Conservation (phyloP, 2,888 invertebrate genomes). For the Drosophila sordidula region DNA sequence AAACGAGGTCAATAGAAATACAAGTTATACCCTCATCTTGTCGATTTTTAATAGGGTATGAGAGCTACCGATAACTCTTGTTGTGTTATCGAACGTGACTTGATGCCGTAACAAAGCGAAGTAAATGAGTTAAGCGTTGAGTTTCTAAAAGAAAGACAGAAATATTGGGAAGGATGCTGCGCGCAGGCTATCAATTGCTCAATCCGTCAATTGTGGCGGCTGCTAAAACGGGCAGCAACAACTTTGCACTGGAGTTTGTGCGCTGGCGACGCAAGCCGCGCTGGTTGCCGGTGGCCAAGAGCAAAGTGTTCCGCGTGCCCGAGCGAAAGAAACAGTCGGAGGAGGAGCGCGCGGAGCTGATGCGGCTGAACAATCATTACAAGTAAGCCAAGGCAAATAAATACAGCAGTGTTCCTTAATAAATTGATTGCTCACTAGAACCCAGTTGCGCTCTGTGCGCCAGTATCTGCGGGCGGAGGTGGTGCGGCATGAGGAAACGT, state of each 20-base stretch:
- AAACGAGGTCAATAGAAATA: too few species aligned
- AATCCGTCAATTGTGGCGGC: conserved; percentile 61
- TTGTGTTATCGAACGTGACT: conserved; percentile 20
- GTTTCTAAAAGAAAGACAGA: conserved; percentile 23
- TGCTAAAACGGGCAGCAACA: conserved; percentile 74
- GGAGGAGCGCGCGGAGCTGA: conserved; percentile 89
- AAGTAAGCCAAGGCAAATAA: conserved; percentile 78
- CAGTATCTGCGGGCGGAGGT: conserved; percentile 87
- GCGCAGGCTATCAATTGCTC: conserved; percentile 65
- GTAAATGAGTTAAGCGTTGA: conserved; percentile 4
- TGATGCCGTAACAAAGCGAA: conserved; percentile 51
- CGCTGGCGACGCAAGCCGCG: conserved; percentile 90
- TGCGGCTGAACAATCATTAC: conserved; percentile 90
- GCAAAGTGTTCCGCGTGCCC: conserved; percentile 91
- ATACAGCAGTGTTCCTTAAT: background rate
- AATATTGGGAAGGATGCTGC: conserved; percentile 62
- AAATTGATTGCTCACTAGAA: conserved; percentile 58
- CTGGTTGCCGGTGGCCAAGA: conserved; percentile 92
- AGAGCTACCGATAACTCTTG: conserved; percentile 17
- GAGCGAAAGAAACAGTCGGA: conserved; percentile 86
- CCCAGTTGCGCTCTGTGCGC: conserved; percentile 86
- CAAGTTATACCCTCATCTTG: background rate
- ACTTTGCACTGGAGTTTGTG: conserved; percentile 83
- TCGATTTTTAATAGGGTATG: background rate
- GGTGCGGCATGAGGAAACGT: conserved; percentile 85